Evolutionary conservation across 2,113 vertebrate genomes (phyloP).

Genomic region (Alethe castanea): DNA sequence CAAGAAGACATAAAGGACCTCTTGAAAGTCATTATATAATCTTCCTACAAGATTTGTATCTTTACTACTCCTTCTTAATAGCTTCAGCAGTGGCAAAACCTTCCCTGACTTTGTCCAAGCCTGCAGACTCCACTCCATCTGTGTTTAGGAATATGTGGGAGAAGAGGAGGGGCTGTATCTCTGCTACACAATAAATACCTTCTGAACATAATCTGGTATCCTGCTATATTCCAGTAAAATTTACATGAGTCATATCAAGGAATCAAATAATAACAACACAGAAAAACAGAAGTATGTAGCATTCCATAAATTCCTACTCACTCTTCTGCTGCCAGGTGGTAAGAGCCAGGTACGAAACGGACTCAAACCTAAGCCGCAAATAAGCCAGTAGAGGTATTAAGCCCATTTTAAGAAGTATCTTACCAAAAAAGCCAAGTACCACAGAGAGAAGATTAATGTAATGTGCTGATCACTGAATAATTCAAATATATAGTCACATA

Average conservation of each 20-base stretch:
- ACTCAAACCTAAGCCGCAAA: background rate
- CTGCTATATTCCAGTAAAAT: background rate
- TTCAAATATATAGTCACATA: background rate
- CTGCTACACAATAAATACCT: background rate
- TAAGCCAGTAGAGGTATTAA: background rate
- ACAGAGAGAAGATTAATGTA: background rate
- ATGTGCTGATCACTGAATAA: background rate
- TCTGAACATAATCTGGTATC: background rate
- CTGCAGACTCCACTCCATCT: background rate
- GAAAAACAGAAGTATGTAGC: background rate
- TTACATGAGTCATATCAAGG: background rate
- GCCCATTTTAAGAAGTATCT: background rate
- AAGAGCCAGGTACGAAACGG: background rate
- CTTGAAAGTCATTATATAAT: background rate
- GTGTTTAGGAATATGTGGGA: background rate
- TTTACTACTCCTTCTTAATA: background rate
- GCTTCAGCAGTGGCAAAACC: background rate
- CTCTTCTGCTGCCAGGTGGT: background rate
- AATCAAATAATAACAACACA: background rate
- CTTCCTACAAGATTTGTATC: background rate
- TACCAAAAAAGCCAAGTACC: background rate
- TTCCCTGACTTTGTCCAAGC: background rate
- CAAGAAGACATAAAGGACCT: background rate
- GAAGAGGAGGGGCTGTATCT: fast-evolving
- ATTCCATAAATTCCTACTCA: background rate